Conservation (phyloP, 2,113 vertebrate species). For the Actenoides lindsayi region DNA sequence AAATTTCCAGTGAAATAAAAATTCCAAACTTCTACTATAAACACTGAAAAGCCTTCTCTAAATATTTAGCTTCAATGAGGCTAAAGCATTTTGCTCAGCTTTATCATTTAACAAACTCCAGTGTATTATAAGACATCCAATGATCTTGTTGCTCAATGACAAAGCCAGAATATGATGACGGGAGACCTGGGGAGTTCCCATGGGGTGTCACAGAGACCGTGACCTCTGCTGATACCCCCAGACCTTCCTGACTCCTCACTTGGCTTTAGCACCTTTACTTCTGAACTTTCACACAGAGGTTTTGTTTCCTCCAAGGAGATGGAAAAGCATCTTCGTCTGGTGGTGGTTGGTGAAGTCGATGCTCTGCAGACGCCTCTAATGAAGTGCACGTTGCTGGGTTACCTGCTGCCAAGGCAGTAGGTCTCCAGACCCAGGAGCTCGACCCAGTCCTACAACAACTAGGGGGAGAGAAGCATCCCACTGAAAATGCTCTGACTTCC, state of each 20-base stretch:
- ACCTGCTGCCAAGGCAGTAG: background rate
- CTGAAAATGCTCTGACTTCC: background rate
- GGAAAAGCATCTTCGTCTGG: background rate
- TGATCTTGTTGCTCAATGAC: background rate
- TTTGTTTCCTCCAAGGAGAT: background rate
- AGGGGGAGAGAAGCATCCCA: background rate
- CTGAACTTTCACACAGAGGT: background rate
- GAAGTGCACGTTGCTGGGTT: background rate
- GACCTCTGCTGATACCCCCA: background rate
- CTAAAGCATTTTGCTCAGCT: background rate
- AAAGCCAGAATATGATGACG: background rate
- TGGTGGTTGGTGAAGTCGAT: background rate
- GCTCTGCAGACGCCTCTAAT: background rate
- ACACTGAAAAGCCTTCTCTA: constrained; percentile 58
- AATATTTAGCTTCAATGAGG: constrained; percentile 58
- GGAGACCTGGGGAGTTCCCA: background rate
- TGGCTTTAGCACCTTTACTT: background rate
- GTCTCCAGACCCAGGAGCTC: background rate
- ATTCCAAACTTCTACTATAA: constrained; percentile 53
- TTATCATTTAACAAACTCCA: background rate
- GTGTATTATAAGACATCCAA: accelerated
- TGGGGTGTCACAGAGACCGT: accelerated
- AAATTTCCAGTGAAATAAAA: constrained; percentile 62
- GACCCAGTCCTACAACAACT: background rate
- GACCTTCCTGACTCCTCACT: background rate